Conservation (phyloP, 2,888 invertebrate genomes). For the Cryptocephalus moraei region DNA sequence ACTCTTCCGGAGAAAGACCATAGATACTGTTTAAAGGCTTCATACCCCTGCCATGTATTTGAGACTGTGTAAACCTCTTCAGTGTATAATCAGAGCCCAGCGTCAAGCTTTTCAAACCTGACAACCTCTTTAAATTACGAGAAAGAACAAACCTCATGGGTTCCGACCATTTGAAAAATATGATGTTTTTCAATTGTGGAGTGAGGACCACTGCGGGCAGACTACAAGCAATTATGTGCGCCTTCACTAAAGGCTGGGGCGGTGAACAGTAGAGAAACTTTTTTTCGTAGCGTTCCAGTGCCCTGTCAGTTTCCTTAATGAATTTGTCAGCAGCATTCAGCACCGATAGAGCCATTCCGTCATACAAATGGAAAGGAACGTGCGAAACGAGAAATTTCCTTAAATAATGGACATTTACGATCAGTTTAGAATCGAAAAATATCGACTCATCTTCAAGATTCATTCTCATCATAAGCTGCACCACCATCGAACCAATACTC, state of each 20-base stretch:
- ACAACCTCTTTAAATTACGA: slow-evolving; percentile 51
- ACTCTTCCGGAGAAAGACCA: slow-evolving; percentile 58
- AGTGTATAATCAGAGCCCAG: slow-evolving; percentile 61
- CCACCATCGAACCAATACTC: slow-evolving; percentile 54
- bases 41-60: too few species aligned
- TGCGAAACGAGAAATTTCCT: slow-evolving; percentile 49
- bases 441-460: slow-evolving; percentile 28
- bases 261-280: slow-evolving; percentile 52
- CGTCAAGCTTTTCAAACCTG: slow-evolving; percentile 54
- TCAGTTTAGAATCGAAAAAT: slow-evolving; percentile 34
- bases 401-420: slow-evolving; percentile 42
- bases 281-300: too few species aligned
- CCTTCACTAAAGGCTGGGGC: slow-evolving; percentile 54
- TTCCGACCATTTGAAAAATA: slow-evolving; percentile 60
- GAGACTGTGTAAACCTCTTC: too few species aligned
- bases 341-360: slow-evolving; percentile 50
- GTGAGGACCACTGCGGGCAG: slow-evolving; percentile 57
- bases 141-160: slow-evolving; percentile 62
- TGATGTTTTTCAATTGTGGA: slow-evolving; percentile 49
- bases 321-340: slow-evolving; percentile 49
- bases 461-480: slow-evolving; percentile 46
- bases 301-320: slow-evolving; percentile 54
- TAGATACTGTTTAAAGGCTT: too few species aligned
- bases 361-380: slow-evolving; percentile 63
- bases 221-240: slow-evolving; percentile 60